Evolutionary conservation across 2,113 vertebrate genomes (phyloP).

Genomic region (Melanerpes aurifrons): DNA sequence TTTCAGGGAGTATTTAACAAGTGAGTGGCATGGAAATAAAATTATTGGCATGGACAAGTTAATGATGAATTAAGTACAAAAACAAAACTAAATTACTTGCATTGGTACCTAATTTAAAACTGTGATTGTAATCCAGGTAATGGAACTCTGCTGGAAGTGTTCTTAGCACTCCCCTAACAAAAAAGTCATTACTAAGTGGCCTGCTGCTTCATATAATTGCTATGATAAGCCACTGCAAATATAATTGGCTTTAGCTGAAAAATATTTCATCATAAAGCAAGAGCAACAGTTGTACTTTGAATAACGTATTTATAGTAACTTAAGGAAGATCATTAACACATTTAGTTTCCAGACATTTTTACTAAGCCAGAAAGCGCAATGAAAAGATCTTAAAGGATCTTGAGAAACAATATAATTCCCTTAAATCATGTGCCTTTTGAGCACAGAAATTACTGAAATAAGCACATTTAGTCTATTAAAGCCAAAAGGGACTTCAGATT

Average conservation of each 20-base stretch:
- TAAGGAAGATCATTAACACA: constrained; percentile 60
- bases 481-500: neutral
- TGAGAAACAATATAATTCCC: constrained; percentile 6
- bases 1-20: constrained; percentile 54
- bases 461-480: constrained; percentile 2
- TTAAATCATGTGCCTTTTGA: constrained; percentile 6
- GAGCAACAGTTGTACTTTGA: constrained; percentile 67
- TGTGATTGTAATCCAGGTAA: constrained; percentile 72
- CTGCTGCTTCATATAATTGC: constrained; percentile 79
- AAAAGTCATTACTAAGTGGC: constrained; percentile 75
- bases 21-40: constrained; percentile 63
- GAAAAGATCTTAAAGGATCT: constrained; percentile 3
- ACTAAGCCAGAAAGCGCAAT: constrained; percentile 20
- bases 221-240: constrained; percentile 78
- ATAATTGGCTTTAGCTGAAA: constrained; percentile 74
- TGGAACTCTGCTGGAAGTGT: constrained; percentile 71
- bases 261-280: constrained; percentile 68
- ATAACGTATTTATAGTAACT: constrained; percentile 70
- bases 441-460: constrained; percentile 18
- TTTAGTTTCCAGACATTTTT: constrained; percentile 53
- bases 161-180: constrained; percentile 69
- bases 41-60: constrained; percentile 69
- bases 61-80: constrained; percentile 72
- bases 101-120: constrained; percentile 71
- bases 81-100: constrained; percentile 66